Evolutionary conservation across 2,113 vertebrate species (phyloP).

Genomic region (Salvelinus alpinus): DNA sequence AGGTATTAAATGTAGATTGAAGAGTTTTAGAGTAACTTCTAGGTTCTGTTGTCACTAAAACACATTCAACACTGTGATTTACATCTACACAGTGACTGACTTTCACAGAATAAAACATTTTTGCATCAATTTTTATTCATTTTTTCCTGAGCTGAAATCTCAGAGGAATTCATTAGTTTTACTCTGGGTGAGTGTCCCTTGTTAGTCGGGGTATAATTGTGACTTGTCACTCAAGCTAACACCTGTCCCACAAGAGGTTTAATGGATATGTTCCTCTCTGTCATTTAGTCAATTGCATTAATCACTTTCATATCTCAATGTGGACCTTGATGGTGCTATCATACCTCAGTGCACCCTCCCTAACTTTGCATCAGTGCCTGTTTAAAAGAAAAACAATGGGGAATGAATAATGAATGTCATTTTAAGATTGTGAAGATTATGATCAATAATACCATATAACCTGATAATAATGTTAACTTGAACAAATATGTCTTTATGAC

Average conservation of each 20-base stretch:
- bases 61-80: neutral
- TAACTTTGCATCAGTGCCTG: too few relatives aligned
- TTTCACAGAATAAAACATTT: neutral
- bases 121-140: neutral
- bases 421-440: too few relatives aligned
- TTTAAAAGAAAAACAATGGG: neutral
- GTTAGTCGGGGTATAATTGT: conserved; percentile 14
- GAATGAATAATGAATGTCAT: neutral
- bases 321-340: neutral
- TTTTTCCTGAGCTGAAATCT: conserved; percentile 10
- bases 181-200: neutral
- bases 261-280: neutral
- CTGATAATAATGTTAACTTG: too few relatives aligned
- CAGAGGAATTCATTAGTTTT: conserved; percentile 21
- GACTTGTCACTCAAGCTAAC: conserved; percentile 17
- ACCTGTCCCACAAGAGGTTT: neutral
- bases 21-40: neutral
- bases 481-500: too few relatives aligned
- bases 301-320: neutral
- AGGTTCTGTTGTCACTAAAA: neutral
- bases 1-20: neutral
- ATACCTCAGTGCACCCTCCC: too few relatives aligned
- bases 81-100: neutral
- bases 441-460: too few relatives aligned
- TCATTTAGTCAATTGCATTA: neutral